Evolutionary conservation across 2,888 invertebrate genomes (phyloP).

Genomic region (Stenoptilia bipunctidactyla): DNA sequence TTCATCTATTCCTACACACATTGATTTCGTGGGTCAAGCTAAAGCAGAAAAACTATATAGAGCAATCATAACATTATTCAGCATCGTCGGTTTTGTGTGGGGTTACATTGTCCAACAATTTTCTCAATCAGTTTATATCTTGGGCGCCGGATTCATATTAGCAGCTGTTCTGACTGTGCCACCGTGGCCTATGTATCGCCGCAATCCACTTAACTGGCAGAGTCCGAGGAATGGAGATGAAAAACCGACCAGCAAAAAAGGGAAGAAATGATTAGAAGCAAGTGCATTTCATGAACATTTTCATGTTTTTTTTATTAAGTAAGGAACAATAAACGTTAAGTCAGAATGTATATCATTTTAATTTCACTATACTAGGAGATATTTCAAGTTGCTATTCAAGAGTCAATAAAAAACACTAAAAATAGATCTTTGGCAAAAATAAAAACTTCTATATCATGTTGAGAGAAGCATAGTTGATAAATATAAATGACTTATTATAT

Average conservation of each 20-base stretch:
- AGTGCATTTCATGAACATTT: neutral
- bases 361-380: too few relatives aligned
- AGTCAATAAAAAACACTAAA: too few relatives aligned
- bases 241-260: slow-evolving; percentile 61
- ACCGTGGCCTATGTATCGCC: slow-evolving; percentile 96
- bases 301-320: neutral
- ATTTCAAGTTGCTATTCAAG: too few relatives aligned
- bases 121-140: slow-evolving; percentile 93
- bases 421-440: too few relatives aligned
- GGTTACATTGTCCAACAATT: slow-evolving; percentile 96
- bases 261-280: slow-evolving; percentile 46
- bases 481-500: too few relatives aligned
- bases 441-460: too few relatives aligned
- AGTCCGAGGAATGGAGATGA: slow-evolving; percentile 72
- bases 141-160: slow-evolving; percentile 90
- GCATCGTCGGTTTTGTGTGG: slow-evolving; percentile 91
- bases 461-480: too few relatives aligned
- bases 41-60: slow-evolving; percentile 91
- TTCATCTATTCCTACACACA: slow-evolving; percentile 60
- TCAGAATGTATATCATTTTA: too few relatives aligned
- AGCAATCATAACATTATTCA: slow-evolving; percentile 91
- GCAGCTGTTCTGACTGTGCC: slow-evolving; percentile 91
- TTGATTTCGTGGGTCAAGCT: slow-evolving; percentile 91
- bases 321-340: neutral
- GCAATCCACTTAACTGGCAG: slow-evolving; percentile 91